Base-by-base conservation (phyloP, 2,113 vertebrate species). In the Brachyhypopomus occidentalis region DNA sequence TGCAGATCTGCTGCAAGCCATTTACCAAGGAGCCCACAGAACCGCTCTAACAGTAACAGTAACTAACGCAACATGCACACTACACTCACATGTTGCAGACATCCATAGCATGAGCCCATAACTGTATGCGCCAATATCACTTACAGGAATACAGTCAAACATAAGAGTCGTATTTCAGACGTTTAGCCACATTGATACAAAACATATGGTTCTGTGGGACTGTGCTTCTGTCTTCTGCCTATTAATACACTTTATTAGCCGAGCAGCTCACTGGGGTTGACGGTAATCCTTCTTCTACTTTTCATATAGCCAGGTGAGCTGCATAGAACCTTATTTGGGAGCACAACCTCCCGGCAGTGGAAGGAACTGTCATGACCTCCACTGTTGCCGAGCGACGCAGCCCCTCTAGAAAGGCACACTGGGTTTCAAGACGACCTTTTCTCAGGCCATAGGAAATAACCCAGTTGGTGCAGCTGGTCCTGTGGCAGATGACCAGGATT, bases 81-180 rank as follows among this genome's bases (percentile, higher is more conserved):
- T 11, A 45, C 23, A 41, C 6, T 45, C 11, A 12, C 17, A 75
- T 36, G 12, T 59, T 87, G 6, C 86, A 88, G 62, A 59, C 73
- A 72, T 45, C 3, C 58, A 67, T 75, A 34, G 69, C 58, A 9
- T 7, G 4, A 1, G 56, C 20, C 45, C 19, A 2, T 67, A 4
- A 8, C 72, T 74, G 36, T 66, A 1, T 80, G 84, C 87, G 83
- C 84, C 62, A 34, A 73, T 77, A 80, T 59, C 41, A 38, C 79
- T 87, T 80, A 83, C 82, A 63, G 67, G 52, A 66, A 81, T 80
- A 79, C 76, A 75, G 19, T 84, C 71, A 58, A 25, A 23, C 34
- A 73, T 41, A 84, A 85, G 83, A 89, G 87, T 88, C 83, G 86
- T 74, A 63, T 88, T 89, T 88, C 83, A 77, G 45, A 71, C 79